Evolutionary conservation across 2,797 vertebrate species (phyloP), one percentile per base, ranked within the genome.

Genomic region (Lycodopsis pacificus): DNA sequence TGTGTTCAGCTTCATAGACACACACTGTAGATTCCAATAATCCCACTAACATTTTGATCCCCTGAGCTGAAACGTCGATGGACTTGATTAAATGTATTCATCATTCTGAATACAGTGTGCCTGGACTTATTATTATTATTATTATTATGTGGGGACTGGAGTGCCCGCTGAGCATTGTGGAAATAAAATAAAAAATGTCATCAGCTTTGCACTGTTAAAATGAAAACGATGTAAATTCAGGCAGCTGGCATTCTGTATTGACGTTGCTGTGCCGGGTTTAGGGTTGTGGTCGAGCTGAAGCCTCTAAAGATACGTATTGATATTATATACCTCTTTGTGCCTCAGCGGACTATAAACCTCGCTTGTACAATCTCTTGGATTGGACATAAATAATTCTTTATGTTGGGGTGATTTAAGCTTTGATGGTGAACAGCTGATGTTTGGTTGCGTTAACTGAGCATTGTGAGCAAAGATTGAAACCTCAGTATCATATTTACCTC

Each of bases 31-130:
- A 81, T 66, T 64, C 56, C 75, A 82, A 75, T 85, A 57, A 85
- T 80, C 73, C 71, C 53, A 73, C 66, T 59, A 68, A 88, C 80
- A 82, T 76, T 83, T 80, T 81, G 36, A 84, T 83, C 76, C 80
- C 40, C 58, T 67, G 63, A 67, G 79, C 40, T 49, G 34, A 82
- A 89, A 75, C 71, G 34, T 73, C 11, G 27, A 83, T 66, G 73
- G 77, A 73, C 70, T 66, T 71, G 74, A 87, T 92, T 81, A 77
- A 64, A 86, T 86, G 27, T 62, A 77, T 63, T 53, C 63, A 63
- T 62, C 76, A 12, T 75, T 73, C 4, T 38, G 71, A 68, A 64
- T 38, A 67, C 72, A 73, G 32, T 71, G 51, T 67, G 48, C 32
- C 44, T 58, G 54, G 59, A 38, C 63, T 76, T 62, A 66, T 65